Evolutionary conservation across 2,113 vertebrate genomes (phyloP), one percentile per base, ranked within the genome.

Genomic region (Labrus mixtus): DNA sequence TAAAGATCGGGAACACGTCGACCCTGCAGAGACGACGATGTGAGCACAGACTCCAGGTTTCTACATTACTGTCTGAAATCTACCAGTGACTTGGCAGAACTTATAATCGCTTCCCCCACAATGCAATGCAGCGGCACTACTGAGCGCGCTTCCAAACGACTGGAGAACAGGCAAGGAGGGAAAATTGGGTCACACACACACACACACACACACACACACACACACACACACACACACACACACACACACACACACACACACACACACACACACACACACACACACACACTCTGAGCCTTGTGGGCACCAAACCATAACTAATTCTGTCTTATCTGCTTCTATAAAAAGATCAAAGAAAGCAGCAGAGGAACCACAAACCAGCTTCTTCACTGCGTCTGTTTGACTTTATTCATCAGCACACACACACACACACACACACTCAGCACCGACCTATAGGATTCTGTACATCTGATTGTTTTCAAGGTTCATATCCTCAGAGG

Each of bases 21-120:
- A 25, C 25, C 25, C 25, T 46, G 45, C 45, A 46, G 45, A 46
- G 15, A 46, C 45, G 17, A 15, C 41, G n/a, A 43, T 25, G 25
- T 25, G 25, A 13, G 13, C 10, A 46, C 45, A 46, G 15, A 13
- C 41, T 43, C 13, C 45, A 46, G 45, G 45, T 46, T n/a, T n/a
- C n/a, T n/a, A n/a, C n/a, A n/a, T n/a, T n/a, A n/a, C 4, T 13
- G 15, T 43, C 41, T 13, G 25, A 25, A 25, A 88, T 88, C 84
- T 60, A 87, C 81, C 85, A 78, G 82, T 89, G 87, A 92, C 88
- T 88, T 75, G 73, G 90, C 90, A 90, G 82, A 93, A 89, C 87
- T 87, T 50, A 81, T 84, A 78, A 91, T 76, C 55, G 39, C 76
- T 76, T 81, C 77, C 78, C 87, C 84, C 79, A 90, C 68, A 65